phyloP scores from a whole-genome alignment of 1,140 invertebrate genomes.

The Sarcophaga peregrina region DNA sequence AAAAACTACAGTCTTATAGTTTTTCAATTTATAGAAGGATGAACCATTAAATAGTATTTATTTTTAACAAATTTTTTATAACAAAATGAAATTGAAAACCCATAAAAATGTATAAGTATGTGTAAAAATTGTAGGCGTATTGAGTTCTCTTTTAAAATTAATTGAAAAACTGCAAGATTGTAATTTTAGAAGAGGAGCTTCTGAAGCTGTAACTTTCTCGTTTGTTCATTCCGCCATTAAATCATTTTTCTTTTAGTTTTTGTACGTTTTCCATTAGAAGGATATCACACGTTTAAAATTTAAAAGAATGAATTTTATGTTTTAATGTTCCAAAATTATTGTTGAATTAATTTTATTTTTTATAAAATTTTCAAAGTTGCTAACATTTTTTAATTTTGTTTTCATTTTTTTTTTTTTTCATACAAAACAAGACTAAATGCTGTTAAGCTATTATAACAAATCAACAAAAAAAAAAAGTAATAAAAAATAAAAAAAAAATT shows the following conservation, averaged over 20 bases:
- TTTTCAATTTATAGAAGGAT: background rate
- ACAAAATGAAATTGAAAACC: background rate
- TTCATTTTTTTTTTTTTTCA: slow-evolving; percentile 22
- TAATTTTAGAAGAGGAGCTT: background rate
- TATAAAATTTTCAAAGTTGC: slow-evolving; percentile 2
- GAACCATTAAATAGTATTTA: background rate
- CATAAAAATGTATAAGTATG: slow-evolving; percentile 13
- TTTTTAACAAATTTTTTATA: slow-evolving; percentile 14
- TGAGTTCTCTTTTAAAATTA: background rate
- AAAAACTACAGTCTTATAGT: background rate
- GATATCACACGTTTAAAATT: background rate
- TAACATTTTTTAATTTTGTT: slow-evolving; percentile 8
- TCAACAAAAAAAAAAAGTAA: too few species aligned
- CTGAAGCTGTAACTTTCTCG: background rate
- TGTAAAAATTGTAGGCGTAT: slow-evolving; percentile 11
- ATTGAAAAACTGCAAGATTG: slow-evolving; percentile 21
- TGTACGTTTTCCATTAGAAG: background rate
- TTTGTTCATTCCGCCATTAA: slow-evolving; percentile 35
- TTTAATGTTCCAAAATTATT: slow-evolving; percentile 37
- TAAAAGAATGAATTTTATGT: slow-evolving; percentile 29
- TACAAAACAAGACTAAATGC: slow-evolving; percentile 33
- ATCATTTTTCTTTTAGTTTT: slow-evolving; percentile 7
- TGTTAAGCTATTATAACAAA: slow-evolving; percentile 31
- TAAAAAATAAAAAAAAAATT: background rate
- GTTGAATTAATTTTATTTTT: slow-evolving; percentile 37